Evolutionary conservation across 2,888 invertebrate species (phyloP).

Genomic region (Colletes collaris): DNA sequence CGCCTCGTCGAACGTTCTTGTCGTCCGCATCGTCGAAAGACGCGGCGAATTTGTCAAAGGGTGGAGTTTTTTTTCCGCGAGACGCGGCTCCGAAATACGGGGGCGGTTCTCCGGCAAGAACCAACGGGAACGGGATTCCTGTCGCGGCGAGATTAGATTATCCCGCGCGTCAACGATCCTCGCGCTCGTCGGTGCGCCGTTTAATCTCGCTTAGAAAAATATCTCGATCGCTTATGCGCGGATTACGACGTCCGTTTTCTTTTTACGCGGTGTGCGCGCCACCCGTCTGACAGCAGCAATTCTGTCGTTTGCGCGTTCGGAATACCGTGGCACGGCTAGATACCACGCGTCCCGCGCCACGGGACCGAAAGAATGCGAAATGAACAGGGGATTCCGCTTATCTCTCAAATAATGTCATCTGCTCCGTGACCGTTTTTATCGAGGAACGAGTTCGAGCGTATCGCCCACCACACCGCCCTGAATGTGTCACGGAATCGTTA

Average conservation of each 20-base stretch:
- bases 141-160: slow-evolving; percentile 66
- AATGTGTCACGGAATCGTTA: background rate
- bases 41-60: slow-evolving; percentile 14
- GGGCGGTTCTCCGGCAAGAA: slow-evolving; percentile 9
- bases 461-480: background rate
- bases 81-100: slow-evolving; percentile 2
- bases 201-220: slow-evolving; percentile 42
- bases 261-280: slow-evolving; percentile 7
- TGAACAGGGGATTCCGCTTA: slow-evolving; percentile 52
- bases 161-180: slow-evolving; percentile 20
- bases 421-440: slow-evolving; percentile 61
- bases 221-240: slow-evolving; percentile 39
- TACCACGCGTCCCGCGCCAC: slow-evolving; percentile 9
- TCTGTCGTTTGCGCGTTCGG: slow-evolving; percentile 28
- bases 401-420: slow-evolving; percentile 62
- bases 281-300: slow-evolving; percentile 35
- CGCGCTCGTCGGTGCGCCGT: slow-evolving; percentile 1
- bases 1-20: slow-evolving; percentile 16
- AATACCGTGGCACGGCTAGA: slow-evolving; percentile 38
- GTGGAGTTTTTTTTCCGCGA: background rate
- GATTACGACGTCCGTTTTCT: slow-evolving; percentile 29
- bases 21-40: slow-evolving; percentile 1
- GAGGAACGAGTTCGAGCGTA: slow-evolving; percentile 16
- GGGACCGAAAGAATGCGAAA: slow-evolving; percentile 53
- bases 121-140: slow-evolving; percentile 5